Evolutionary conservation across 1,140 invertebrate species (phyloP).

Genomic region (Tetramorium alpestre): DNA sequence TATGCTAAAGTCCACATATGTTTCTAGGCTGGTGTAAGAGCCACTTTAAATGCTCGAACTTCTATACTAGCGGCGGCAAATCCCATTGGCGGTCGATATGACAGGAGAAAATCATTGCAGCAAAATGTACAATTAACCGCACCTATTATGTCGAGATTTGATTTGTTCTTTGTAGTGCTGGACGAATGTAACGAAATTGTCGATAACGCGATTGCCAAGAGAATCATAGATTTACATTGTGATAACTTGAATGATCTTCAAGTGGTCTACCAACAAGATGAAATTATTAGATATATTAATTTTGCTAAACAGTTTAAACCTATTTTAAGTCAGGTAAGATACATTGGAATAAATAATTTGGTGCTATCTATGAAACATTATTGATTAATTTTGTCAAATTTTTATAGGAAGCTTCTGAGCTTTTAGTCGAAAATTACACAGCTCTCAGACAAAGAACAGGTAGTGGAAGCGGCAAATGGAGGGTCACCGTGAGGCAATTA

Average conservation of each 20-base stretch:
- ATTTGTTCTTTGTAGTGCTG: conserved; percentile 99
- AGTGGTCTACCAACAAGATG: conserved; percentile 93
- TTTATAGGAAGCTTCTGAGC: conserved; percentile 91
- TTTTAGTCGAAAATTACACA: conserved; percentile 96
- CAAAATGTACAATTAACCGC: conserved; percentile 97
- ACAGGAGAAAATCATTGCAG: conserved; percentile 96
- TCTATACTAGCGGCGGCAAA: conserved; percentile 99
- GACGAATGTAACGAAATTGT: conserved; percentile 98
- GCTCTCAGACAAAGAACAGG: conserved; percentile 94
- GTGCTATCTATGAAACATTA: neutral
- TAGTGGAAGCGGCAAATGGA: conserved; percentile 91
- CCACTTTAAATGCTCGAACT: conserved; percentile 98
- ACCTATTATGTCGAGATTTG: conserved; percentile 99
- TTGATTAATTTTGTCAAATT: neutral
- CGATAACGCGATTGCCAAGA: conserved; percentile 98
- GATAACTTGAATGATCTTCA: conserved; percentile 92
- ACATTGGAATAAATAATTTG: neutral
- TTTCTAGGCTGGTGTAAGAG: conserved; percentile 95
- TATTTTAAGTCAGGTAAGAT: conserved; percentile 89
- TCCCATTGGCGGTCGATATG: conserved; percentile 98
- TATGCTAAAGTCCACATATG: neutral
- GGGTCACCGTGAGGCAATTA: conserved; percentile 99
- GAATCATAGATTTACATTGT: conserved; percentile 98
- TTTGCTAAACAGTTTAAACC: conserved; percentile 99
- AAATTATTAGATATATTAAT: conserved; percentile 97